Evolutionary conservation across 2,888 invertebrate genomes (phyloP).

Genomic region (Chrysolina oricalcia): DNA sequence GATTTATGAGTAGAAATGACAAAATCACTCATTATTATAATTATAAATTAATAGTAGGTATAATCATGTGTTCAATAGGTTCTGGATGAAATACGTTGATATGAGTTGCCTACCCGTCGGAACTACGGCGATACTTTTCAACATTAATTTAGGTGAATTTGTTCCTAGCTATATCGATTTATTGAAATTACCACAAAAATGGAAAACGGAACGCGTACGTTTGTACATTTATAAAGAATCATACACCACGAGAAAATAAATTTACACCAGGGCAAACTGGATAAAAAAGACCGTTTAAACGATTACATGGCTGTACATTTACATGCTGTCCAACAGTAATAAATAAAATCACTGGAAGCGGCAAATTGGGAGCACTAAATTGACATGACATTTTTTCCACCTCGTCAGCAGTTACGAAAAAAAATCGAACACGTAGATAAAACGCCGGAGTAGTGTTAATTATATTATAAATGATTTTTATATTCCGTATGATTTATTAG

Average conservation of each 20-base stretch:
- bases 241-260: constrained; percentile 14
- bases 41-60: too few relatives aligned
- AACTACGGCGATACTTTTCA: too few relatives aligned
- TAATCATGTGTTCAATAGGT: too few relatives aligned
- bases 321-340: constrained; percentile 16
- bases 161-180: too few relatives aligned
- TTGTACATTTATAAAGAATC: neutral
- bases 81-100: too few relatives aligned
- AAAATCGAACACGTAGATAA: constrained; percentile 12
- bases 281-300: constrained; percentile 10
- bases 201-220: too few relatives aligned
- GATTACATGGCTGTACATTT: constrained; percentile 12
- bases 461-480: constrained; percentile 10
- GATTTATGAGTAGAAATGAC: too few relatives aligned
- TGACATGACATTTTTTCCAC: constrained; percentile 19
- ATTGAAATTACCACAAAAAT: too few relatives aligned
- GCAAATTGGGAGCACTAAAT: constrained; percentile 17
- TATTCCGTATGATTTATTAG: constrained; percentile 4
- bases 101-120: too few relatives aligned
- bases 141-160: too few relatives aligned
- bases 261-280: neutral
- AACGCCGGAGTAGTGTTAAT: neutral
- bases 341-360: constrained; percentile 23
- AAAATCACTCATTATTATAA: too few relatives aligned
- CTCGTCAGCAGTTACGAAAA: constrained; percentile 7